Conservation (phyloP, 2,888 invertebrate genomes). For the Epistrophe eligans region DNA sequence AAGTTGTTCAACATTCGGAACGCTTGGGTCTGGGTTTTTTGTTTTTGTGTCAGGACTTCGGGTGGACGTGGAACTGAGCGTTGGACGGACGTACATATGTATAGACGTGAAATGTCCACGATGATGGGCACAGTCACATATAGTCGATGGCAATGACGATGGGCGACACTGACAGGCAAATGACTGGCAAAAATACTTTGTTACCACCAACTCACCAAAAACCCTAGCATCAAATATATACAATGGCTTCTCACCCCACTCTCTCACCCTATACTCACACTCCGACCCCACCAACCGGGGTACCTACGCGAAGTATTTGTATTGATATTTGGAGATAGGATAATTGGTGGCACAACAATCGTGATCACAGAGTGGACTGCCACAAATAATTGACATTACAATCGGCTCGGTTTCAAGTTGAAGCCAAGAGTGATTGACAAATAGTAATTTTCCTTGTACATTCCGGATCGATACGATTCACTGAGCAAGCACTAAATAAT, state of each 20-base stretch:
- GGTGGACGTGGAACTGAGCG: constrained; percentile 19
- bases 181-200: constrained; percentile 75
- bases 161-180: constrained; percentile 65
- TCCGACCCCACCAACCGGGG: too few relatives aligned
- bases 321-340: constrained; percentile 73
- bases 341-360: constrained; percentile 74
- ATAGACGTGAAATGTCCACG: constrained; percentile 38
- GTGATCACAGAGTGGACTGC: constrained; percentile 66
- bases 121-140: constrained; percentile 56
- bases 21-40: constrained; percentile 44
- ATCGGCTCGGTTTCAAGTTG: constrained; percentile 45
- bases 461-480: constrained; percentile 48
- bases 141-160: constrained; percentile 26
- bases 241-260: not conserved
- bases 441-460: constrained; percentile 57
- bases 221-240: constrained; percentile 15
- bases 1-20: constrained; percentile 72
- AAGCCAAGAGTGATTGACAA: constrained; percentile 69
- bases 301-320: constrained; percentile 68
- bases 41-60: constrained; percentile 49
- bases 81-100: not conserved
- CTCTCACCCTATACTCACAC: too few relatives aligned
- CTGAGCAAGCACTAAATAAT: constrained; percentile 18
- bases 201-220: constrained; percentile 56
- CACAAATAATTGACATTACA: constrained; percentile 74